Conservation (phyloP, 2,113 vertebrate genomes). For the Leptocoma aspasia region DNA sequence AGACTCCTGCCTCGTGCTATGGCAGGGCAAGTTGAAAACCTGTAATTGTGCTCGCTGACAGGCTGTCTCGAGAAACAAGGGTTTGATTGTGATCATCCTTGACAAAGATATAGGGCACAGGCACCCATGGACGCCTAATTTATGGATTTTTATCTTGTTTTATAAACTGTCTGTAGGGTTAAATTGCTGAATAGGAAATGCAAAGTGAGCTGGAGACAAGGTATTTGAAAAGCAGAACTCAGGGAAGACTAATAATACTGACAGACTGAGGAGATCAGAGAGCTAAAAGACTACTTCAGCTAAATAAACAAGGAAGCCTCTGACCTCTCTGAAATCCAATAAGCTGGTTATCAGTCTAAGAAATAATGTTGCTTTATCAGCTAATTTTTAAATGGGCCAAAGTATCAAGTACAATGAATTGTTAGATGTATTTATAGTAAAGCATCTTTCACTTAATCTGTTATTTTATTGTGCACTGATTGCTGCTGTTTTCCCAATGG, state of each 20-base stretch:
- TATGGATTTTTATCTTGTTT: constrained; percentile 66
- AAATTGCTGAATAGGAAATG: constrained; percentile 56
- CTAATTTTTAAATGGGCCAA: background rate
- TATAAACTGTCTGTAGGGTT: constrained; percentile 53
- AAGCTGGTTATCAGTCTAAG: background rate
- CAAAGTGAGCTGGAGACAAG: constrained; percentile 36
- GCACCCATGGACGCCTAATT: constrained; percentile 45
- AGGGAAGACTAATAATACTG: constrained; percentile 19
- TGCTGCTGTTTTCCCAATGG: background rate
- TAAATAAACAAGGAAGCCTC: constrained; percentile 44
- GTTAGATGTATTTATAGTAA: background rate
- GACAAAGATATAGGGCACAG: constrained; percentile 60
- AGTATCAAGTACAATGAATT: background rate
- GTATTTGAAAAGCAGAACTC: constrained; percentile 49
- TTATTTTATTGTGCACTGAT: background rate
- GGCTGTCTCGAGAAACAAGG: constrained; percentile 55
- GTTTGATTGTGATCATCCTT: constrained; percentile 60
- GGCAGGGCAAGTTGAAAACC: constrained; percentile 5
- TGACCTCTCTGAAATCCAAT: constrained; percentile 31
- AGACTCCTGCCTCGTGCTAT: background rate
- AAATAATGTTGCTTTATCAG: constrained; percentile 6
- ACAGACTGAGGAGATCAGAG: constrained; percentile 42
- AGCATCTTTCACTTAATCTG: background rate
- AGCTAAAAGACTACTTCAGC: constrained; percentile 1
- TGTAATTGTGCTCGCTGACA: constrained; percentile 39